These are phyloP conservation scores for Platycercus adscitus DNA, from an alignment of 2,113 vertebrate species.

Conservation along the genomic window DNA sequence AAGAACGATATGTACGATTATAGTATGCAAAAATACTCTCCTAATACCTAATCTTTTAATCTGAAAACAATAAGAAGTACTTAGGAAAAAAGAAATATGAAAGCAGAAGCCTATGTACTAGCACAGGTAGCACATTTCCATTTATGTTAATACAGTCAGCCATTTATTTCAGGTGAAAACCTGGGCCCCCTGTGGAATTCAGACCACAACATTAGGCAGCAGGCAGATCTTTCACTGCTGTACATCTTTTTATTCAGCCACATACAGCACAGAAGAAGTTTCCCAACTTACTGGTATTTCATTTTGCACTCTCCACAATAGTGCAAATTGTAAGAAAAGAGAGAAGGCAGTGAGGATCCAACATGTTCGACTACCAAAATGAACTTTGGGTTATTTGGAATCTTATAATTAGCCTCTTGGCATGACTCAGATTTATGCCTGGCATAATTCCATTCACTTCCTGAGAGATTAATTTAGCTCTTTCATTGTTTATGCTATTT, in stretches of 20 bases:
- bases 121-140: background rate
- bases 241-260: background rate
- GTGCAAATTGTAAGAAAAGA: background rate
- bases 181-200: background rate
- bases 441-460: background rate
- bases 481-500: constrained; percentile 18
- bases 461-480: constrained; percentile 24
- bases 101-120: background rate
- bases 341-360: background rate
- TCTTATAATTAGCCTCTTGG: constrained; percentile 1
- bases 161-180: background rate
- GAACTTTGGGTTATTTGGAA: background rate
- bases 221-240: background rate
- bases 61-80: background rate
- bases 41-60: background rate
- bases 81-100: background rate
- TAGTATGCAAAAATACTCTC: background rate
- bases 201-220: background rate
- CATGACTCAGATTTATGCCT: background rate
- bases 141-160: background rate
- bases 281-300: background rate
- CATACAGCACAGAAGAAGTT: background rate
- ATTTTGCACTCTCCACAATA: background rate
- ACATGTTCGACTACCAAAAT: background rate
- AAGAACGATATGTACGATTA: background rate